Evolutionary conservation across 2,888 invertebrate genomes (phyloP).

Genomic region (Eristalis intricaria): DNA sequence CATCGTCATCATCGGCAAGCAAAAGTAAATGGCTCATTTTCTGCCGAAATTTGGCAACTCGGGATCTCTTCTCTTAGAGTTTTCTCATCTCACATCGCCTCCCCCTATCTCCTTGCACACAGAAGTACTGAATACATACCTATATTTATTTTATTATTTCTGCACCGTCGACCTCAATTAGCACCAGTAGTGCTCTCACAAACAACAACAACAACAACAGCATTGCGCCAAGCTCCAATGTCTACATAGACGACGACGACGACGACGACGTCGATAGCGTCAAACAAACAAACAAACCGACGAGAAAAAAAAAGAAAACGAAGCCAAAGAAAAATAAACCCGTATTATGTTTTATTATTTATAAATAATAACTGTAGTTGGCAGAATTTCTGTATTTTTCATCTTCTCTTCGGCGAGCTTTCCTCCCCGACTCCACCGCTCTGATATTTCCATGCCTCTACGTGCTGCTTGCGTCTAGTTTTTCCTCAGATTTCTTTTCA

Average conservation of each 20-base stretch:
- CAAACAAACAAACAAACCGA: slow-evolving; percentile 16
- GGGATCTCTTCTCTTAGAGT: neutral
- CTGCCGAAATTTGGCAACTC: slow-evolving; percentile 34
- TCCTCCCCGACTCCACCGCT: slow-evolving; percentile 10
- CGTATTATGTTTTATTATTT: slow-evolving; percentile 48
- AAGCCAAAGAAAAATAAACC: slow-evolving; percentile 17
- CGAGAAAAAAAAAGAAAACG: slow-evolving; percentile 5
- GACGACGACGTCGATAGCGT: neutral
- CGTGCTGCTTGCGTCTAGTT: slow-evolving; percentile 36
- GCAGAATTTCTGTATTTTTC: slow-evolving; percentile 20
- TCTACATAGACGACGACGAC: neutral
- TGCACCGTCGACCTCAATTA: slow-evolving; percentile 44
- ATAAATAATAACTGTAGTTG: slow-evolving; percentile 56
- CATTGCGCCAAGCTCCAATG: neutral
- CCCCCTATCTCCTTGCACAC: neutral
- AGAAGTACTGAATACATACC: neutral
- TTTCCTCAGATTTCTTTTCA: slow-evolving; percentile 43
- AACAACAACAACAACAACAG: neutral
- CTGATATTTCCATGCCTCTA: neutral
- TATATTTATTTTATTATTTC: slow-evolving; percentile 25
- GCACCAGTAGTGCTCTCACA: neutral
- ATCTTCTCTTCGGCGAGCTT: slow-evolving; percentile 29
- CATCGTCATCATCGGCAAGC: neutral
- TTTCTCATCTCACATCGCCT: neutral
- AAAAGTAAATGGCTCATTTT: neutral